phyloP scores from a whole-genome alignment of 1,140 invertebrate species.

The Drosophila funebris region DNA sequence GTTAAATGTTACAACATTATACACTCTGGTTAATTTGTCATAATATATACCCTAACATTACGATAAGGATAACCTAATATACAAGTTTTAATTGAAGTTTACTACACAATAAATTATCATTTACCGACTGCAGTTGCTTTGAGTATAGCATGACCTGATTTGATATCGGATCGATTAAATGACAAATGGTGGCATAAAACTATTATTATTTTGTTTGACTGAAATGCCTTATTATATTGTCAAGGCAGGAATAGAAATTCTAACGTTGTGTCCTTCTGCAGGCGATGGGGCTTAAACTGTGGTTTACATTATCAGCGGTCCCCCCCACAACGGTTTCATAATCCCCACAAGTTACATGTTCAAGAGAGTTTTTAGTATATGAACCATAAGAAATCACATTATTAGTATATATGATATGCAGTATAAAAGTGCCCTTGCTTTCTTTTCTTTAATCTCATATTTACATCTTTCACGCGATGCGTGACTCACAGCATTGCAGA shows the following conservation, averaged over 20 bases:
- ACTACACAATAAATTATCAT: background rate
- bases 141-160: background rate
- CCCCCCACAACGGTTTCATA: no score
- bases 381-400: no score
- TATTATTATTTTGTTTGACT: no score
- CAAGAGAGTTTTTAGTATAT: no score
- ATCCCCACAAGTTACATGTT: no score
- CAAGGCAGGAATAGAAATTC: background rate
- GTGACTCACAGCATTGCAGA: no score
- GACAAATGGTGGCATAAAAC: background rate
- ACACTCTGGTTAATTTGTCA: background rate
- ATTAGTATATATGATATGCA: no score
- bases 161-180: background rate
- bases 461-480: no score
- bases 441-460: no score
- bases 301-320: no score
- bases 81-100: background rate
- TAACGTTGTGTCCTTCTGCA: background rate
- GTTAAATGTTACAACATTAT: background rate
- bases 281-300: no score
- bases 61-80: background rate
- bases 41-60: background rate
- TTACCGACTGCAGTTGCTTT: background rate
- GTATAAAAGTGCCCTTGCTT: no score
- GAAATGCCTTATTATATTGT: background rate